phyloP scores from a whole-genome alignment of 2,797 vertebrate genomes.

The Pampus argenteus region DNA sequence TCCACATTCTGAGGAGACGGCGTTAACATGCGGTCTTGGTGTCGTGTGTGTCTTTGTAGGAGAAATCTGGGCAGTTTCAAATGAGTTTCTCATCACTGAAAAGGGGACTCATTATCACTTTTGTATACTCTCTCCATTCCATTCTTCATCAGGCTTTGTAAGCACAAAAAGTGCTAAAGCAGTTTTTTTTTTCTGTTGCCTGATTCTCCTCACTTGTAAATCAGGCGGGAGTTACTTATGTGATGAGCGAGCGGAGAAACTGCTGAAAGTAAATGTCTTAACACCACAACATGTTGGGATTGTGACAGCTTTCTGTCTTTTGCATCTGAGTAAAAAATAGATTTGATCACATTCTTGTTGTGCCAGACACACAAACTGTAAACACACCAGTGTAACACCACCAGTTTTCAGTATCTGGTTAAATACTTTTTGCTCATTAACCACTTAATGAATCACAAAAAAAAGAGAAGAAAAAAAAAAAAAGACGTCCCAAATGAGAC shows the following conservation, averaged over 20 bases:
- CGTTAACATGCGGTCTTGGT: constrained; percentile 67
- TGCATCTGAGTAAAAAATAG: constrained; percentile 46
- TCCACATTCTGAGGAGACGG: constrained; percentile 74
- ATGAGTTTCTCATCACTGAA: constrained; percentile 80
- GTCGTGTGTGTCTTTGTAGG: constrained; percentile 74
- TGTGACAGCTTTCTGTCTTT: constrained; percentile 54
- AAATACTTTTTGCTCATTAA: constrained; percentile 34
- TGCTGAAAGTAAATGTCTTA: constrained; percentile 64
- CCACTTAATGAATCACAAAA: constrained; percentile 21
- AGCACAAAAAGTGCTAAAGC: constrained; percentile 80
- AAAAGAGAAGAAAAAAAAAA: too few species aligned
- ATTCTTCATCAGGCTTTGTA: constrained; percentile 78
- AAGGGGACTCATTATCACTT: constrained; percentile 82
- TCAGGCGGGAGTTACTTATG: constrained; percentile 67
- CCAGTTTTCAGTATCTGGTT: constrained; percentile 29
- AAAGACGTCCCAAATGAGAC: constrained; percentile 46
- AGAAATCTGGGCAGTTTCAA: constrained; percentile 80
- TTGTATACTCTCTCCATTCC: constrained; percentile 76
- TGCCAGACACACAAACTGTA: constrained; percentile 34
- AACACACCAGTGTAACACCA: constrained; percentile 24
- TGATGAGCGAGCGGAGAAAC: constrained; percentile 60
- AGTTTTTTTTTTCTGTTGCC: constrained; percentile 61
- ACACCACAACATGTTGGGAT: constrained; percentile 59
- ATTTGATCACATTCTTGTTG: constrained; percentile 49
- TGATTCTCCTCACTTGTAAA: constrained; percentile 69